Percentiles rank a stretch among this genome's conserved stretches.
These are phyloP conservation scores for Illadopsis cleaveri DNA, from an alignment of 2,113 vertebrate species.

Conservation along the genomic window DNA sequence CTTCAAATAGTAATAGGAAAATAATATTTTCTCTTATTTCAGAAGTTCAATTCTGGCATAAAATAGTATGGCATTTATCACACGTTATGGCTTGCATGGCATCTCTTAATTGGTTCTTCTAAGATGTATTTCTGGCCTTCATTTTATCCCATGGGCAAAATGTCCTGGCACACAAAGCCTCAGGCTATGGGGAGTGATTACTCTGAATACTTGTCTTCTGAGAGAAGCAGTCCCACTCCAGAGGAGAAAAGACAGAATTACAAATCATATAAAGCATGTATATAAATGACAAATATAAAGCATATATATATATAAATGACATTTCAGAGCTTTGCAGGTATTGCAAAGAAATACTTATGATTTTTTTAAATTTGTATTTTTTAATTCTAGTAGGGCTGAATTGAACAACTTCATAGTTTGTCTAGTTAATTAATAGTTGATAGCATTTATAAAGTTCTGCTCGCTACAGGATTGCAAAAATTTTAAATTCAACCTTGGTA, in stretches of 20 bases:
- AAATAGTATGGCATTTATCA: background rate
- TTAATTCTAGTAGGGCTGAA: background rate
- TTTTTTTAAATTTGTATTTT: background rate
- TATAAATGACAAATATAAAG: no score
- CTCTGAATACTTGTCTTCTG: background rate
- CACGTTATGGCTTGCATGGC: background rate
- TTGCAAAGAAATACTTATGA: background rate
- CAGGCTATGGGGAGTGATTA: background rate
- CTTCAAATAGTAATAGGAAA: background rate
- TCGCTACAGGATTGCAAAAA: background rate
- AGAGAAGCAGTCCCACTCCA: background rate
- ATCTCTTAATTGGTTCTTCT: background rate
- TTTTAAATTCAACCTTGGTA: background rate
- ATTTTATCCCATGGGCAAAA: background rate
- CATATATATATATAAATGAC: background rate
- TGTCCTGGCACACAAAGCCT: background rate
- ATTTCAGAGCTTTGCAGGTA: background rate
- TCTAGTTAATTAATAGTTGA: background rate
- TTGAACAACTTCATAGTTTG: background rate
- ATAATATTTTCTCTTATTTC: background rate
- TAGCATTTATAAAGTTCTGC: background rate
- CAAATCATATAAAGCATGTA: fast-evolving
- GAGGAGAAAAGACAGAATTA: background rate
- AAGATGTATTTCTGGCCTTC: background rate
- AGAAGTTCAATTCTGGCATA: background rate